A percentile compares a stretch with the other conserved stretches of the same genome.
phyloP scores from a whole-genome alignment of 1,140 invertebrate species.

The Acarapis woodi region DNA sequence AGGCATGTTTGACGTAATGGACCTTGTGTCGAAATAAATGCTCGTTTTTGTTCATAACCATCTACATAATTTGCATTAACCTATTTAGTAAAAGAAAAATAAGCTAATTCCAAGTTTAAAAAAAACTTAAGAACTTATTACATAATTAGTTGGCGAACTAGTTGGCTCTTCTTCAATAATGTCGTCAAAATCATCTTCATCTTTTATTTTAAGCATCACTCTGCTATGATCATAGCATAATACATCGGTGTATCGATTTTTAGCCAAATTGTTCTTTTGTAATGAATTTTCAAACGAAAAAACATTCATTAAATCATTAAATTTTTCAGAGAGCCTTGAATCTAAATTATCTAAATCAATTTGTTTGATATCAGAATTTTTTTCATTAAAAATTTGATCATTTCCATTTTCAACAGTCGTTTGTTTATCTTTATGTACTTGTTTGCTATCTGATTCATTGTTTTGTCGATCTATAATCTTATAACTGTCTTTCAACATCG shows the following conservation, averaged over 20 bases:
- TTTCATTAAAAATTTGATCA: no score
- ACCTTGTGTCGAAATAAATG: slow-evolving; percentile 91
- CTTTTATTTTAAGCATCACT: slow-evolving; percentile 36
- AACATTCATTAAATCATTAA: no score
- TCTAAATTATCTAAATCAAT: no score
- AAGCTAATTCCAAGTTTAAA: no score
- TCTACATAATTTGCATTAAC: slow-evolving; percentile 96
- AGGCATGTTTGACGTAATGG: slow-evolving; percentile 22
- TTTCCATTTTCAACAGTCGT: neutral
- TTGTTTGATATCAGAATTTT: no score
- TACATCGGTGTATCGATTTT: slow-evolving; percentile 88
- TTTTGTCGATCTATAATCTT: no score
- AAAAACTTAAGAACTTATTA: no score
- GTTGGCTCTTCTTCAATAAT: neutral
- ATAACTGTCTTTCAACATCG: no score
- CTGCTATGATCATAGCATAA: slow-evolving; percentile 79
- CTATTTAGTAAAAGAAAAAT: slow-evolving; percentile 56
- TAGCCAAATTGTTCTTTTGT: slow-evolving; percentile 45
- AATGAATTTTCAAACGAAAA: slow-evolving; percentile 19
- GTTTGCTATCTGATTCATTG: no score
- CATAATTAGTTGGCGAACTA: no score
- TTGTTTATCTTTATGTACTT: no score
- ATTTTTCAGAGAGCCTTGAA: no score
- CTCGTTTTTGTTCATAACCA: slow-evolving; percentile 87
- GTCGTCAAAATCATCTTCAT: slow-evolving; percentile 33